Base-by-base conservation (phyloP, 2,888 invertebrate genomes). In the Xylota sylvarum region DNA sequence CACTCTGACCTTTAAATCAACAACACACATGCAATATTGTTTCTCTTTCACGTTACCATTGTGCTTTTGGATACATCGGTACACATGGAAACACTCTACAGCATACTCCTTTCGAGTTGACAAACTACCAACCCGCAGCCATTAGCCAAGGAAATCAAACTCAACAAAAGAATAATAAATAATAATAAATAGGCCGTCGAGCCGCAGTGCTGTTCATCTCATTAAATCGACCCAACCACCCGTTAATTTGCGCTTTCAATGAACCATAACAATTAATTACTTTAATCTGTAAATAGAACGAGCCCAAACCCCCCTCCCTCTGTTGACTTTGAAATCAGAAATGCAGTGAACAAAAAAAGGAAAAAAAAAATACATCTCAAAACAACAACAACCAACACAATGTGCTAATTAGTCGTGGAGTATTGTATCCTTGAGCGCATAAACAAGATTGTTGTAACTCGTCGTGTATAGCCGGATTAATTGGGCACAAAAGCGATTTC, bases 361-460 rank as follows among this genome's bases (percentile, higher is more conserved):
- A 55, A 72, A 37, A 6, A 43, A 56, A n/a, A n/a, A n/a, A n/a
- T n/a, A n/a, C n/a, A 23, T 23, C 23, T 23, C 37, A 37, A 37
- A 37, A 37, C 37, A 37, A 37, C 37, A 64, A 10, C 50, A 48
- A n/a, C 37, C 74, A 64, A 52, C 64, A 55, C 27, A 64, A 52
- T 32, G 55, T 55, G 64, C 74, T 74, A 74, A 74, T 74, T 74
- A 74, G 74, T 40, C 74, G n/a, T 64, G 74, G 37, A 52, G n/a
- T 10, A 40, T 43, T 30, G 40, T 55, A 55, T 14, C 64, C 55
- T 55, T 52, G 64, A 40, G 50, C 60, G 55, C 35, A 37, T 74
- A 64, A 74, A 74, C 64, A 74, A 46, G 52, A 55, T 55, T 40
- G 52, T 52, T 74, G 19, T 30, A 17, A 30, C 55, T 62, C 62